Evolutionary conservation across 2,797 vertebrate species (phyloP).

Genomic region (Varecia variegata): DNA sequence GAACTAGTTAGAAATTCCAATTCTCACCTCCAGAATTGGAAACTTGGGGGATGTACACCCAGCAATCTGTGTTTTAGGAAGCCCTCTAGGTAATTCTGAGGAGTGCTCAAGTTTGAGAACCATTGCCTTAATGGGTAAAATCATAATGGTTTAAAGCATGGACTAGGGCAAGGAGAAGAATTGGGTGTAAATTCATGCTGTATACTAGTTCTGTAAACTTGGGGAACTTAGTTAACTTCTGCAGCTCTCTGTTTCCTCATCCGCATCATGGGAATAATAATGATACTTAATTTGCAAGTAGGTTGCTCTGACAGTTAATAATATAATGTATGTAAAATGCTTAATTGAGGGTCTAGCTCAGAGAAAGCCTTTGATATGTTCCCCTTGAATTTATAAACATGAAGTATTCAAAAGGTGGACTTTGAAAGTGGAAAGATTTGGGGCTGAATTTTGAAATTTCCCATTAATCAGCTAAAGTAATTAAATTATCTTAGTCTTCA

Average conservation of each 20-base stretch:
- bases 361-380: background rate
- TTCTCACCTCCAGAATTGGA: background rate
- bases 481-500: background rate
- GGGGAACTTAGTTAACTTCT: background rate
- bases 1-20: background rate
- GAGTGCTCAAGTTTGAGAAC: background rate
- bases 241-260: background rate
- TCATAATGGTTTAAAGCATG: background rate
- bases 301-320: background rate
- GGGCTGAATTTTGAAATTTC: background rate
- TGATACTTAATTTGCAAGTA: background rate
- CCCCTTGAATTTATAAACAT: background rate
- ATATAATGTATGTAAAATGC: background rate
- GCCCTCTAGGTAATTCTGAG: background rate
- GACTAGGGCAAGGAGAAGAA: background rate
- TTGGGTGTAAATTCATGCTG: background rate
- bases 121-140: background rate
- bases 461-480: conserved; percentile 14
- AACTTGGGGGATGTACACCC: background rate
- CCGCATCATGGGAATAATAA: background rate
- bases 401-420: background rate
- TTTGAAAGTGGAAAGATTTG: conserved; percentile 1
- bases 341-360: background rate
- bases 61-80: background rate
- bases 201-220: background rate